Base-by-base conservation (phyloP, 2,113 vertebrate species). In the Pterocles gutturalis region DNA sequence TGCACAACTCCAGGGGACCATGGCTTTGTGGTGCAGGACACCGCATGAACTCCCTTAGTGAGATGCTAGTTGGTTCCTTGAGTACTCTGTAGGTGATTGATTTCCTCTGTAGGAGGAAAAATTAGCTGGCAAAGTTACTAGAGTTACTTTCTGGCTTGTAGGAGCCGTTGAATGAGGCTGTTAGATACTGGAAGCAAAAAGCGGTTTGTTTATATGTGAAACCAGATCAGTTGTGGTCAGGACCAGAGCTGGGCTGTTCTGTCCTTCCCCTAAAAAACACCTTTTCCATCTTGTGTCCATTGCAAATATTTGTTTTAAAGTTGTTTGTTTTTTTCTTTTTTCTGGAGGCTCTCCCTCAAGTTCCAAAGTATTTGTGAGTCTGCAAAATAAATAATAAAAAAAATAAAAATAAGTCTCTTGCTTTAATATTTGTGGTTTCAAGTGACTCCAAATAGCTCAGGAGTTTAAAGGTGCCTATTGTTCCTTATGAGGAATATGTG, bases 401-500 rank as follows among this genome's bases (percentile, higher is more conserved):
- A 6, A 33, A 55, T 49, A 8, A 62, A 46, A 69, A 81, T 3
- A 38, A 41, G 9, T 4, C 2, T 82, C 82, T 7, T 78, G 20
- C 51, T 73, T 49, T 53, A 48, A 28, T 76, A 33, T 33, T 17
- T 55, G 61, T 79, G 90, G 46, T 81, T 94, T 79, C 72, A 46
- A 71, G 60, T 46, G 77, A n/a, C 77, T 89, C 31, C 69, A 53
- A 41, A 16, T 58, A 87, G 15, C 89, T 77, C 41, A n/a, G 38
- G 38, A 33, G 73, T 82, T 89, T 65, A 89, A 51, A 75, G 36
- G 24, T 90, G 76, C 49, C 64, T 58, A 24, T 54, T 81, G 31
- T 33, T 21, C 76, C 76, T 55, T 11, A 2, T 31, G 19, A 46
- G 54, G 41, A 34, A 1, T 17, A 34, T 2, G 0, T 0, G 5